phyloP scores from a whole-genome alignment of 1,140 invertebrate genomes.

The Gryllus bimaculatus region DNA sequence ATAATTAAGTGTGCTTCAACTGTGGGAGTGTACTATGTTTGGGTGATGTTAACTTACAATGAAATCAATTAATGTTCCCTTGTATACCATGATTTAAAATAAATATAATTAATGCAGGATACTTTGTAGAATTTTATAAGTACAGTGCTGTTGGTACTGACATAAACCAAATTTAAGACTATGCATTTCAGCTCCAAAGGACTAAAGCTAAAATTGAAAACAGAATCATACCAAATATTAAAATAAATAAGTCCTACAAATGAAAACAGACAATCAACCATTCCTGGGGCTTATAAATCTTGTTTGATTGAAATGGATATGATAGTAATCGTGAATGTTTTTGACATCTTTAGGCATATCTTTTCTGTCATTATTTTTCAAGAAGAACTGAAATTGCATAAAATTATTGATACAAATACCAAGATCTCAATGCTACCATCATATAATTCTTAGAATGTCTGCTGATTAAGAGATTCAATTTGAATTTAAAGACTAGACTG shows the following conservation, averaged over 20 bases:
- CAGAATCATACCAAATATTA: neutral
- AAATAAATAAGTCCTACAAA: neutral
- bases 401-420: neutral
- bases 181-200: neutral
- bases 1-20: neutral
- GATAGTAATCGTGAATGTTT: neutral
- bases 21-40: neutral
- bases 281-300: neutral
- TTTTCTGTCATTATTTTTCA: neutral
- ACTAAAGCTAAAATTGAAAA: neutral
- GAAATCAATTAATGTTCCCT: neutral
- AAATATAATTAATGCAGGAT: neutral
- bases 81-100: neutral
- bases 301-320: neutral
- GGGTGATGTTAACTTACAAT: neutral
- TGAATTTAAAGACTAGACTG: too few relatives aligned
- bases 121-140: slow-evolving; percentile 3
- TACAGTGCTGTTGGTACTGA: neutral
- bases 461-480: too few relatives aligned
- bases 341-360: neutral
- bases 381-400: neutral
- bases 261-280: neutral
- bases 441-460: too few relatives aligned
- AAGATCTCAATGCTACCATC: too few relatives aligned
- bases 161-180: neutral